Conservation (phyloP, 2,113 vertebrate genomes). For the Lycocorax pyrrhopterus region DNA sequence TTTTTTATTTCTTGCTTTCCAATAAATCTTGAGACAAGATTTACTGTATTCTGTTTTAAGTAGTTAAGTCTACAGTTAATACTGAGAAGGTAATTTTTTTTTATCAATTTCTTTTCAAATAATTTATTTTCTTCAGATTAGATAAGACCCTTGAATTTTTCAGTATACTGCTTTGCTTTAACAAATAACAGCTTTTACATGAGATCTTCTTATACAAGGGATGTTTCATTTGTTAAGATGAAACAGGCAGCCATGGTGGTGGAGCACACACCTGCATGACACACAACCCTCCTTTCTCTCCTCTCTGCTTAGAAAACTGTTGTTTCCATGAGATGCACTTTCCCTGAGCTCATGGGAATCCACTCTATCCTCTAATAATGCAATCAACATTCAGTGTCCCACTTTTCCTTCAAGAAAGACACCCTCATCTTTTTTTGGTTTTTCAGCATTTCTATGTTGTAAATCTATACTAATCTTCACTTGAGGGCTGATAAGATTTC, state of each 20-base stretch:
- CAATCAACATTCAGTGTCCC: background rate
- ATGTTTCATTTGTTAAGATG: background rate
- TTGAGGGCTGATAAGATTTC: background rate
- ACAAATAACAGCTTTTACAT: background rate
- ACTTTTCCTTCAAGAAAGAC: background rate
- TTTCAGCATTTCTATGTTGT: background rate
- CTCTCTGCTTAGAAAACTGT: background rate
- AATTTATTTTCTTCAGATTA: background rate
- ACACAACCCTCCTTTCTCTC: background rate
- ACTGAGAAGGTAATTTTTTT: background rate
- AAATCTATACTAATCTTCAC: background rate
- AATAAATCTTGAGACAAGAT: background rate
- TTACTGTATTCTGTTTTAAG: background rate
- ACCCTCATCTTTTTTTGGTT: rapidly evolving
- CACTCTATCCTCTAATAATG: background rate
- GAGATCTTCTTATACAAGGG: background rate
- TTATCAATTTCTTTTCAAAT: background rate
- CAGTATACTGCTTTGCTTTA: background rate
- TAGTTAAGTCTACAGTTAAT: background rate
- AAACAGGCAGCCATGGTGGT: rapidly evolving
- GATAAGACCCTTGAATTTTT: background rate
- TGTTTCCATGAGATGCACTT: background rate
- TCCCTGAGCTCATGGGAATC: background rate
- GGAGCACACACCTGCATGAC: background rate
- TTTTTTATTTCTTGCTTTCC: background rate